Percentiles rank a stretch among this genome's conserved stretches.
Conservation (phyloP, 2,888 invertebrate genomes). For the Caenorhabditis zanzibari region DNA sequence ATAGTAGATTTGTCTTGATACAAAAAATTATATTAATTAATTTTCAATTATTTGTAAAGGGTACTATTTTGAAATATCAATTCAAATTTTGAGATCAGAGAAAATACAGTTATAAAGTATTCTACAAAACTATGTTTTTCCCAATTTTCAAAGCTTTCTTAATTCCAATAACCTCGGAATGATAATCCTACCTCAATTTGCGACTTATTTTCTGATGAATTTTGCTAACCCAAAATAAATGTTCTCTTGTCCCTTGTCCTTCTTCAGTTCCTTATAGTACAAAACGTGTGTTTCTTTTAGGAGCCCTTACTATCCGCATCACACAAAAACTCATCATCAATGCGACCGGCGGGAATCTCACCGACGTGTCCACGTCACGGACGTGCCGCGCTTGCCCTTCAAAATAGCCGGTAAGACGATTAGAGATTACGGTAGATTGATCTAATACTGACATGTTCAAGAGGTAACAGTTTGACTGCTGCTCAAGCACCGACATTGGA, state of each 20-base stretch:
- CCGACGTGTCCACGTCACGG: slow-evolving; percentile 83
- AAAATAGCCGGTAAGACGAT: slow-evolving; percentile 59
- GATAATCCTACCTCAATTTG: slow-evolving; percentile 5
- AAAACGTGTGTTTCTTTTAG: slow-evolving; percentile 73
- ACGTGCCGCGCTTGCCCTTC: slow-evolving; percentile 75
- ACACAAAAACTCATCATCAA: slow-evolving; percentile 71
- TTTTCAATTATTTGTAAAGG: too few relatives aligned
- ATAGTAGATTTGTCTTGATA: too few relatives aligned
- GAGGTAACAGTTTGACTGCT: slow-evolving; percentile 71
- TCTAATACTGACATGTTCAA: slow-evolving; percentile 52
- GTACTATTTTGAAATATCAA: too few relatives aligned
- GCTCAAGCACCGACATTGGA: slow-evolving; percentile 73
- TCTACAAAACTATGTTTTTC: not conserved
- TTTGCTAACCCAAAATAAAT: slow-evolving; percentile 34
- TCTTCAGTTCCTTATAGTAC: not conserved
- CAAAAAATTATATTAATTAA: too few relatives aligned
- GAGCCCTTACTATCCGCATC: slow-evolving; percentile 81
- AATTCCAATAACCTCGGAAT: slow-evolving; percentile 12
- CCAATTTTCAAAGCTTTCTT: not conserved
- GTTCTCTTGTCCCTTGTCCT: slow-evolving; percentile 52
- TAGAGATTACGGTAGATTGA: not conserved
- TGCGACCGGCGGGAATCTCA: slow-evolving; percentile 79
- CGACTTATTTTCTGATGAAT: not conserved
- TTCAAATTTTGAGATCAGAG: too few relatives aligned
- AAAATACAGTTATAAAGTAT: too few relatives aligned